phyloP scores from a whole-genome alignment of 2,113 vertebrate genomes.

The Beaufortia kweichowensis region DNA sequence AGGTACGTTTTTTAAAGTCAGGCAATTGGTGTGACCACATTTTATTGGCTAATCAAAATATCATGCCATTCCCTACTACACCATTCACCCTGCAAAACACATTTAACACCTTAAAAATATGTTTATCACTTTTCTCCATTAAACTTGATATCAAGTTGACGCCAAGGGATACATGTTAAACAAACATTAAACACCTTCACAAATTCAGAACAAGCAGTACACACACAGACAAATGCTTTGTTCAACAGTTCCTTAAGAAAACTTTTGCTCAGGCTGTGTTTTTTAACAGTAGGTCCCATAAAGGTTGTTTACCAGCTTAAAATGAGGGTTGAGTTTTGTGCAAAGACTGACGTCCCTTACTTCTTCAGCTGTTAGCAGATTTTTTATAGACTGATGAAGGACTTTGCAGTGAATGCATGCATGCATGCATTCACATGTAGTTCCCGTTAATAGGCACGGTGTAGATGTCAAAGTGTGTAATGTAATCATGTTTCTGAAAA shows the following conservation, averaged over 20 bases:
- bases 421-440: slow-evolving; percentile 24
- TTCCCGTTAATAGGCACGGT: slow-evolving; percentile 11
- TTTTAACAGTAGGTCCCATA: slow-evolving; percentile 2
- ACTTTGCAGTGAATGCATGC: neutral
- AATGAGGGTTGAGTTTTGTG: neutral
- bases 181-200: neutral
- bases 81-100: neutral
- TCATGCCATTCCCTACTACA: neutral
- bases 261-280: slow-evolving; percentile 7
- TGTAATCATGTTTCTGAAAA: slow-evolving; percentile 28
- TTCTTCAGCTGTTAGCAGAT: neutral
- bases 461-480: slow-evolving; percentile 24
- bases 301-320: neutral
- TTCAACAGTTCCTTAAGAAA: slow-evolving; percentile 8
- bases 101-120: neutral
- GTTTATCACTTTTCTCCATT: neutral
- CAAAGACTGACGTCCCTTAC: slow-evolving; percentile 15
- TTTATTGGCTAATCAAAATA: slow-evolving; percentile 25
- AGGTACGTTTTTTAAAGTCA: neutral
- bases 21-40: neutral
- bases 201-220: neutral
- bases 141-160: neutral
- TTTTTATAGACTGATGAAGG: slow-evolving; percentile 34
- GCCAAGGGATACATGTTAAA: neutral
- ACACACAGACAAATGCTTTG: neutral